Conservation (phyloP, 2,888 invertebrate genomes). For the Torymus texanus region DNA sequence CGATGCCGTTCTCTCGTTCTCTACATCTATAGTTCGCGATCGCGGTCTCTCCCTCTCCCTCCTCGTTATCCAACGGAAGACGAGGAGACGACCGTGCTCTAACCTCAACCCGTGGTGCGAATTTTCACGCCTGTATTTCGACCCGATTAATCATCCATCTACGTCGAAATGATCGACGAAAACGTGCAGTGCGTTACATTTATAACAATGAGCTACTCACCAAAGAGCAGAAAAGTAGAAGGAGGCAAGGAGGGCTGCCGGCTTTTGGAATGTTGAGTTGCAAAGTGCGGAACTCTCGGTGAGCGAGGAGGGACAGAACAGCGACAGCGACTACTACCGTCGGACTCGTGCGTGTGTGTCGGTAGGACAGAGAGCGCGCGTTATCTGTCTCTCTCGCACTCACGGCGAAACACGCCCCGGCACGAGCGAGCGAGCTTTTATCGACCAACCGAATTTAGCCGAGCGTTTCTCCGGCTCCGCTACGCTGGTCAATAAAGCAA, state of each 20-base stretch:
- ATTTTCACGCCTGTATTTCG: neutral
- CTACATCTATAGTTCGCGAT: neutral
- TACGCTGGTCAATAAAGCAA: constrained; percentile 12
- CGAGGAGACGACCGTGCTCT: neutral
- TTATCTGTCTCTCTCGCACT: constrained; percentile 59
- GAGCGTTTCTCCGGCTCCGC: constrained; percentile 53
- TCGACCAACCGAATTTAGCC: constrained; percentile 74
- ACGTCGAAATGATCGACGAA: no score
- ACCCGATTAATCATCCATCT: neutral
- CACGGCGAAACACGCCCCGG: constrained; percentile 58
- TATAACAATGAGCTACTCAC: constrained; percentile 76
- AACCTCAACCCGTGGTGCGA: constrained; percentile 16
- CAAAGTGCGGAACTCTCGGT: constrained; percentile 70
- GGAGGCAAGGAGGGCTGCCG: constrained; percentile 73
- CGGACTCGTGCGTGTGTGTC: neutral
- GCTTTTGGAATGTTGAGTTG: constrained; percentile 83
- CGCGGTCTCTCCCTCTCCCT: neutral
- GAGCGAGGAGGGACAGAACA: constrained; percentile 53
- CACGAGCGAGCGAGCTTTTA: constrained; percentile 61
- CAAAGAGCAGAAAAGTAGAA: constrained; percentile 76
- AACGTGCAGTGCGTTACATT: no score
- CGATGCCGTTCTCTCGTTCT: neutral
- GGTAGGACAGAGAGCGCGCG: neutral
- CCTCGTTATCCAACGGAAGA: constrained; percentile 40
- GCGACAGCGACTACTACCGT: neutral